phyloP scores from a whole-genome alignment of 2,888 invertebrate species.

The Drosophila anceps region DNA sequence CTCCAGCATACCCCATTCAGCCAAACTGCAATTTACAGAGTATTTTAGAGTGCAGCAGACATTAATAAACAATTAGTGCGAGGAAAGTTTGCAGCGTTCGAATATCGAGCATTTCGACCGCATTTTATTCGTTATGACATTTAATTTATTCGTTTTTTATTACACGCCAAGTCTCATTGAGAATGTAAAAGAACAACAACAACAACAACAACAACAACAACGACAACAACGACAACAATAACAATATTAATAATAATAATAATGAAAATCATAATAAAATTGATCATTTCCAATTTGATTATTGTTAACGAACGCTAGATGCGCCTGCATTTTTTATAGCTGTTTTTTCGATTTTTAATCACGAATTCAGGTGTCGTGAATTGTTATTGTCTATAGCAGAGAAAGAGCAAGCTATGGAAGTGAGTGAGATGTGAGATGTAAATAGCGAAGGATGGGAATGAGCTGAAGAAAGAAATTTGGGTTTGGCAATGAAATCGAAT shows the following conservation, averaged over 20 bases:
- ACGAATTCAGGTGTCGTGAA: constrained; percentile 42
- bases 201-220: constrained; percentile 1
- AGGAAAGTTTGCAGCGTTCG: constrained; percentile 25
- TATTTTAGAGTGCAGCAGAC: constrained; percentile 44
- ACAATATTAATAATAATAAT: background rate
- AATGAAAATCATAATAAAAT: constrained; percentile 31
- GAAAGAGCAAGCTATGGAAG: background rate
- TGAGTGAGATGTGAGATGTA: background rate
- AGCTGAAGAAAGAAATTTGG: background rate
- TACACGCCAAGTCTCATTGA: constrained; percentile 34
- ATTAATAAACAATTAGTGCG: constrained; percentile 70
- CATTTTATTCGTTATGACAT: constrained; percentile 65
- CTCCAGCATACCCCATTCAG: background rate
- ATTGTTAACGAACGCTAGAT: constrained; percentile 35
- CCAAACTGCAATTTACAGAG: background rate
- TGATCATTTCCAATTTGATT: constrained; percentile 69
- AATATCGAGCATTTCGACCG: constrained; percentile 43
- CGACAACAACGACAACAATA: constrained; percentile 1
- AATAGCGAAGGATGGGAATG: background rate
- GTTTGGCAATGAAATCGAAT: background rate
- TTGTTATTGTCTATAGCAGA: background rate
- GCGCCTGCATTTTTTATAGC: constrained; percentile 59
- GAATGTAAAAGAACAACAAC: constrained; percentile 18
- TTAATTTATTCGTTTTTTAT: constrained; percentile 68
- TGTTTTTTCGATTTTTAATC: constrained; percentile 54